These are phyloP conservation scores for Tenthredo notha DNA, from an alignment of 2,888 invertebrate species.

Conservation along the genomic window DNA sequence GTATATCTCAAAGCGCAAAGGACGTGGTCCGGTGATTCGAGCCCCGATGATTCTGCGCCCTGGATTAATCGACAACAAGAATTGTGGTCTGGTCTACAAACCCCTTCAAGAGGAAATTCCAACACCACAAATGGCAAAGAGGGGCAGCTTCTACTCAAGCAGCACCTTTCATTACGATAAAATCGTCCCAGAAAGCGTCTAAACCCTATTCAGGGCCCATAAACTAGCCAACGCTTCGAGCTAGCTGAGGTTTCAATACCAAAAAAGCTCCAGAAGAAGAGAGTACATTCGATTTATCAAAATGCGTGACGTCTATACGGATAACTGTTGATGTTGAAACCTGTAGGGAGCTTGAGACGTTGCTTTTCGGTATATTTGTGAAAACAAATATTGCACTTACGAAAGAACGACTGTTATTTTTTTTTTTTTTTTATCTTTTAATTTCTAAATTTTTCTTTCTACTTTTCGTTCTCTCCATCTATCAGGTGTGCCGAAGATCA, in stretches of 20 bases:
- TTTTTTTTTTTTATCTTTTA: neutral
- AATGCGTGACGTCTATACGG: neutral
- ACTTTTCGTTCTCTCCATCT: neutral
- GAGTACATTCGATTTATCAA: neutral
- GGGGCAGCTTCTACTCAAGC: slow-evolving; percentile 81
- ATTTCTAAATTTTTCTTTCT: neutral
- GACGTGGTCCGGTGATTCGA: slow-evolving; percentile 73
- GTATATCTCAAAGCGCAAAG: slow-evolving; percentile 69
- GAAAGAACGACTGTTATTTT: neutral
- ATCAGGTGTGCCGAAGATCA: neutral
- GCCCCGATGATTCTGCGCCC: slow-evolving; percentile 76
- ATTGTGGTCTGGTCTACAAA: slow-evolving; percentile 88
- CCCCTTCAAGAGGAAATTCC: slow-evolving; percentile 89
- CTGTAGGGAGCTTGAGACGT: slow-evolving; percentile 8
- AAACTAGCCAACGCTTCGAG: neutral
- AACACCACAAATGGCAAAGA: slow-evolving; percentile 84
- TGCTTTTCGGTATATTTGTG: slow-evolving; percentile 9
- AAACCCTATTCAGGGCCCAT: slow-evolving; percentile 66
- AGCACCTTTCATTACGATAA: slow-evolving; percentile 84
- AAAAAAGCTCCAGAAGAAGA: neutral
- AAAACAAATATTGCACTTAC: neutral
- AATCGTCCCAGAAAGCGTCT: slow-evolving; percentile 83
- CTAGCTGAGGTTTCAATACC: slow-evolving; percentile 36
- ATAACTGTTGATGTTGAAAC: slow-evolving; percentile 45
- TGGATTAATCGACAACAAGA: slow-evolving; percentile 81